Percentiles rank a stretch among this genome's conserved stretches.
Evolutionary conservation across 2,797 vertebrate species (phyloP).

Genomic region (Mus caroli): DNA sequence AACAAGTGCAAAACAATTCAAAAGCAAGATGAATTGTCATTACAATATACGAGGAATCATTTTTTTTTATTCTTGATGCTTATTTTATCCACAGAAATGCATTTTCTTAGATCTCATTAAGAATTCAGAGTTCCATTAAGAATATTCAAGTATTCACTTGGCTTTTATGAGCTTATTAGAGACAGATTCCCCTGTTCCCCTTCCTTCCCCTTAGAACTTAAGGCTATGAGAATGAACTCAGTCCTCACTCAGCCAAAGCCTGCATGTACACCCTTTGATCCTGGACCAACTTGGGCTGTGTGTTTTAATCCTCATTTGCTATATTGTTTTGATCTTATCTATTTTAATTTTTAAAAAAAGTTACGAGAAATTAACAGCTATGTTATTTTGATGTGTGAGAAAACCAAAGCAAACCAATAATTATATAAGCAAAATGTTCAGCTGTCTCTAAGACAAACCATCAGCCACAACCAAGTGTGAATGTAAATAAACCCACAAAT

Average conservation of each 20-base stretch:
- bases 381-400: conserved; percentile 21
- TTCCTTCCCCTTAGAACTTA: conserved; percentile 4
- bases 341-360: conserved; percentile 14
- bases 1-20: background rate
- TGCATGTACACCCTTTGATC: background rate
- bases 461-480: background rate
- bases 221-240: conserved; percentile 12
- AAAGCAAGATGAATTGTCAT: background rate
- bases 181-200: background rate
- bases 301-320: conserved; percentile 50
- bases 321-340: conserved; percentile 22
- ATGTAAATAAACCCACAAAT: background rate
- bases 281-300: background rate
- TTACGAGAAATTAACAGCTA: conserved; percentile 9
- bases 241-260: background rate
- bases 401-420: conserved; percentile 41
- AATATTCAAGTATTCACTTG: background rate
- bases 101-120: conserved; percentile 41
- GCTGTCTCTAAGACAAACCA: background rate
- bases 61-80: background rate
- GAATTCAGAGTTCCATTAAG: conserved; percentile 33
- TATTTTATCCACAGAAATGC: conserved; percentile 24
- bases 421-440: conserved; percentile 21
- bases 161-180: conserved; percentile 22
- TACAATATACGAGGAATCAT: conserved; percentile 6